Evolutionary conservation across 1,140 invertebrate genomes (phyloP).

Genomic region (Heliconius himera): DNA sequence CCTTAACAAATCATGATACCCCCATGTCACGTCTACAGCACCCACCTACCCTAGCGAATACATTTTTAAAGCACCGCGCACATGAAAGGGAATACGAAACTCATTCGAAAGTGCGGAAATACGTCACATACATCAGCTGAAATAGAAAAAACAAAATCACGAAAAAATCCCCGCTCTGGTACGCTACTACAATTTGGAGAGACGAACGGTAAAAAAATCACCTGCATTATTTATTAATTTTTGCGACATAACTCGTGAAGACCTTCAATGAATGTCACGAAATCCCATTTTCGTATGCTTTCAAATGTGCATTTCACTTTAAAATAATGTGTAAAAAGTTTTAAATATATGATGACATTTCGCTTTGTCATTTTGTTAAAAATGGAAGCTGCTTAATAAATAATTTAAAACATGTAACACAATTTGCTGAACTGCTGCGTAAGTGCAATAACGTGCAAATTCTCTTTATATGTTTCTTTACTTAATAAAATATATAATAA

Average conservation of each 20-base stretch:
- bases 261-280: background rate
- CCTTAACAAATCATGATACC: constrained; percentile 54
- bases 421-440: background rate
- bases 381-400: constrained; percentile 1
- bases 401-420: background rate
- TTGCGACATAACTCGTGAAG: background rate
- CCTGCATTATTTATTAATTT: constrained; percentile 31
- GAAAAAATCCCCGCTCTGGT: constrained; percentile 68
- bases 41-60: constrained; percentile 53
- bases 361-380: background rate
- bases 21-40: constrained; percentile 42
- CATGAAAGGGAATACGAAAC: constrained; percentile 72
- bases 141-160: constrained; percentile 67
- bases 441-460: background rate
- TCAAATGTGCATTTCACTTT: background rate
- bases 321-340: background rate
- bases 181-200: constrained; percentile 63
- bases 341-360: constrained; percentile 1
- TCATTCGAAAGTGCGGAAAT: constrained; percentile 75
- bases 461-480: background rate
- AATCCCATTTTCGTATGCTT: background rate
- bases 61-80: constrained; percentile 72
- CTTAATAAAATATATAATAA: background rate
- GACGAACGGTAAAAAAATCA: constrained; percentile 52
- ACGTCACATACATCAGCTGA: constrained; percentile 72